A percentile compares a stretch with the other conserved stretches of the same genome.
These are phyloP conservation scores for Dendrolimus kikuchii DNA, from an alignment of 1,140 invertebrate genomes.

Conservation along the genomic window DNA sequence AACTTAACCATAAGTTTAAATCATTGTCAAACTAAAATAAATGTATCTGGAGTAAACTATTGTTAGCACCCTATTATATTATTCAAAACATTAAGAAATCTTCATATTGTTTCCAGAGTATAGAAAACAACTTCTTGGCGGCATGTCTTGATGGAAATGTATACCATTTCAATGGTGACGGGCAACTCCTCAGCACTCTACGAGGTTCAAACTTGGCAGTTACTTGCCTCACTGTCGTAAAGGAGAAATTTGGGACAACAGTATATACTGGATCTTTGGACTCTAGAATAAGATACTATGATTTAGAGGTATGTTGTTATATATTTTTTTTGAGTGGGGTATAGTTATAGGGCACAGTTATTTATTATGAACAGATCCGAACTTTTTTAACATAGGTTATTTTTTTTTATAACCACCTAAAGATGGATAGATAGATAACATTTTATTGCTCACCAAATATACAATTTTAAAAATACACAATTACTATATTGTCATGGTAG, in stretches of 20 bases:
- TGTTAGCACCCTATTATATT: background rate
- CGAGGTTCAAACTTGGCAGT: conserved; percentile 70
- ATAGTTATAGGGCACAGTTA: no score
- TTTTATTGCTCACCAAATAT: no score
- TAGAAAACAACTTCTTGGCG: conserved; percentile 66
- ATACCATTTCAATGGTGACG: conserved; percentile 68
- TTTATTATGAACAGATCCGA: no score
- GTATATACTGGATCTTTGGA: conserved; percentile 76
- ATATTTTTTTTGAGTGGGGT: conserved; percentile 8
- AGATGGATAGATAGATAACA: no score
- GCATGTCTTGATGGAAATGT: conserved; percentile 73
- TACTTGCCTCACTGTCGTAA: conserved; percentile 72
- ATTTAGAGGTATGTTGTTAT: conserved; percentile 67
- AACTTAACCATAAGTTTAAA: no score
- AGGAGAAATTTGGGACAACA: conserved; percentile 61
- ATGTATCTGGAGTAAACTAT: no score
- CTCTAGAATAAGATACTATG: conserved; percentile 74
- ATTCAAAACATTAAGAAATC: conserved; percentile 6
- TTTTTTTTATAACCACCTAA: no score
- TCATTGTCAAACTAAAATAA: no score
- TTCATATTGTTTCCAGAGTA: conserved; percentile 41
- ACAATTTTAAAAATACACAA: no score
- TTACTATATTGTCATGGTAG: no score
- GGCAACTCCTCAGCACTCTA: conserved; percentile 63
- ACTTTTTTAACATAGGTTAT: no score